Conservation (phyloP, 2,113 vertebrate genomes). For the Lampris megalopsis region DNA sequence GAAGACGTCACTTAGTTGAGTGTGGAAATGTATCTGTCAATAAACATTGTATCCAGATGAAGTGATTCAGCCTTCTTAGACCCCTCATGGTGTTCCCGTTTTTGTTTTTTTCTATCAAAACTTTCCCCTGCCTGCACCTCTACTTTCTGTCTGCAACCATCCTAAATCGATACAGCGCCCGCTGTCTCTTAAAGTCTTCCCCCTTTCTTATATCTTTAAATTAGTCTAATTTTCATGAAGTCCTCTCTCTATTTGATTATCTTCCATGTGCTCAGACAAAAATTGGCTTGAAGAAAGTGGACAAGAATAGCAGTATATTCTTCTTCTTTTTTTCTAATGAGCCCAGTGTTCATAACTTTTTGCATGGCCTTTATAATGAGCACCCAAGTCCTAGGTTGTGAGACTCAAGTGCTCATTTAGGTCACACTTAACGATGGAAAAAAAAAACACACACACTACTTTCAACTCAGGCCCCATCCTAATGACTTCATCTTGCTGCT, state of each 20-base stretch:
- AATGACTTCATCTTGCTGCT: no score
- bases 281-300: neutral
- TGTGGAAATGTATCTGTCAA: no score
- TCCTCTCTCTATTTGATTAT: neutral
- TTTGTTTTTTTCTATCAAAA: no score
- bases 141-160: no score
- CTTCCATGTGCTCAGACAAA: neutral
- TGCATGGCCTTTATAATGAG: slow-evolving; percentile 18
- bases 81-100: no score
- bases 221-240: slow-evolving; percentile 1
- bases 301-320: neutral
- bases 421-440: neutral
- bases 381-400: neutral
- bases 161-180: no score
- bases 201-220: slow-evolving; percentile 1
- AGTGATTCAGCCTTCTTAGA: no score
- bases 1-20: no score
- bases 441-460: neutral
- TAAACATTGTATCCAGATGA: no score
- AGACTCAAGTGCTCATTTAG: neutral
- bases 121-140: no score
- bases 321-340: slow-evolving; percentile 7
- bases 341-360: slow-evolving; percentile 1
- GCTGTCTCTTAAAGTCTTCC: no score
- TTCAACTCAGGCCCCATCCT: neutral